Percentiles rank a stretch among this genome's conserved stretches.
Evolutionary conservation across 2,113 vertebrate genomes (phyloP).

Genomic region (Psittacula cyanocephala): DNA sequence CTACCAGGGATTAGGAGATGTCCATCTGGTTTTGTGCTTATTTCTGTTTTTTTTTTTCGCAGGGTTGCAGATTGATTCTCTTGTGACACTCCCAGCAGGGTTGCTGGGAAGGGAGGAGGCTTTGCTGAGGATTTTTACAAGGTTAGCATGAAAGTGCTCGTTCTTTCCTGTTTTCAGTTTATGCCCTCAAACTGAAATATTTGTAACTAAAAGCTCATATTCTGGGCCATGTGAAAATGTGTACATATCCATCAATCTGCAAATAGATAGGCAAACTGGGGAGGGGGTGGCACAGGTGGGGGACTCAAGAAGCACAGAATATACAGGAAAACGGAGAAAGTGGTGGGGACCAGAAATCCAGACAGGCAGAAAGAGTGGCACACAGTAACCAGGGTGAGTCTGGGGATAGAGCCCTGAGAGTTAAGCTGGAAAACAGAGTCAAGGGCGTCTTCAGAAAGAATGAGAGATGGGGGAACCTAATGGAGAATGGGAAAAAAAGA

Average conservation of each 20-base stretch:
- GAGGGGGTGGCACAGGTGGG: not conserved
- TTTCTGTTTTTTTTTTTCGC: slow-evolving; percentile 50
- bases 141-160: not conserved
- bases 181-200: not conserved
- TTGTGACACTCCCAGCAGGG: not conserved
- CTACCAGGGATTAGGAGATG: slow-evolving; percentile 43
- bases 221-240: not conserved
- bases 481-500: not conserved
- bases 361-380: not conserved
- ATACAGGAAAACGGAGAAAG: not conserved
- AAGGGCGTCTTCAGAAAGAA: not conserved
- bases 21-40: slow-evolving; percentile 66
- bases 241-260: not conserved
- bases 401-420: not conserved
- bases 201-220: not conserved
- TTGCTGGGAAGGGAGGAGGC: not conserved
- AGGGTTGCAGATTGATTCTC: slow-evolving; percentile 7
- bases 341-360: not conserved
- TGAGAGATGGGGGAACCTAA: not conserved
- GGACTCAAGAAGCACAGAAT: not conserved
- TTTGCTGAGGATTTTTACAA: not conserved
- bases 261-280: not conserved
- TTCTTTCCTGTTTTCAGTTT: not conserved
- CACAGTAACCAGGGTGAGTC: not conserved
- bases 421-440: not conserved